Evolutionary conservation across 1,140 invertebrate genomes (phyloP).

Genomic region (Cherax destructor): DNA sequence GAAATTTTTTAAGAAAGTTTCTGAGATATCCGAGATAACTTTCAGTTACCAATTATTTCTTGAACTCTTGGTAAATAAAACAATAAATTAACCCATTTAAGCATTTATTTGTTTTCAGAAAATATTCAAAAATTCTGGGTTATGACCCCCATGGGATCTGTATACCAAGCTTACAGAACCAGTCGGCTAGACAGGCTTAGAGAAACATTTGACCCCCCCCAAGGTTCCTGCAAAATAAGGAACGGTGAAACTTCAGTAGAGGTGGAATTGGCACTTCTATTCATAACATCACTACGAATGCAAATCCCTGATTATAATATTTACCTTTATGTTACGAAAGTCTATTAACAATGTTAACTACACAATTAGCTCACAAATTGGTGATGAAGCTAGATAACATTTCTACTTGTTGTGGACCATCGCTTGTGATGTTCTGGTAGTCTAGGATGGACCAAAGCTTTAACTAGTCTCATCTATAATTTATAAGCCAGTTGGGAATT

Average conservation of each 20-base stretch:
- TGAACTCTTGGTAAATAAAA: neutral
- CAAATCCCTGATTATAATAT: neutral
- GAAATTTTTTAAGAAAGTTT: too few species aligned
- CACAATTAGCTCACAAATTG: too few species aligned
- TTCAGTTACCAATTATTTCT: neutral
- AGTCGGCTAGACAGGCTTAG: neutral
- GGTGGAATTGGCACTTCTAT: neutral
- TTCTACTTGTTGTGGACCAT: too few species aligned
- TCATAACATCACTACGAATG: neutral
- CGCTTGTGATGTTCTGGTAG: too few species aligned
- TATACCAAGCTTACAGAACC: slow-evolving; percentile 31
- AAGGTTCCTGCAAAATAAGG: neutral
- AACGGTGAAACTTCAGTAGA: neutral
- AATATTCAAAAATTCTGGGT: slow-evolving; percentile 52
- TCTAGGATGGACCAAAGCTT: too few species aligned
- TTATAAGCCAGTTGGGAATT: too few species aligned
- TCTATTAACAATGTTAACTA: too few species aligned
- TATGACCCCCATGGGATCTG: neutral
- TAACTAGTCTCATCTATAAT: too few species aligned
- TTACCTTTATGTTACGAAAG: neutral
- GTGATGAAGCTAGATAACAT: too few species aligned
- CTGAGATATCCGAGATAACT: neutral
- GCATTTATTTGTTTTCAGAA: slow-evolving; percentile 53
- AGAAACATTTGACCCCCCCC: slow-evolving; percentile 10
- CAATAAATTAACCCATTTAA: slow-evolving; percentile 43